phyloP scores from a whole-genome alignment of 2,888 invertebrate genomes.

The Phyto melanocephala region DNA sequence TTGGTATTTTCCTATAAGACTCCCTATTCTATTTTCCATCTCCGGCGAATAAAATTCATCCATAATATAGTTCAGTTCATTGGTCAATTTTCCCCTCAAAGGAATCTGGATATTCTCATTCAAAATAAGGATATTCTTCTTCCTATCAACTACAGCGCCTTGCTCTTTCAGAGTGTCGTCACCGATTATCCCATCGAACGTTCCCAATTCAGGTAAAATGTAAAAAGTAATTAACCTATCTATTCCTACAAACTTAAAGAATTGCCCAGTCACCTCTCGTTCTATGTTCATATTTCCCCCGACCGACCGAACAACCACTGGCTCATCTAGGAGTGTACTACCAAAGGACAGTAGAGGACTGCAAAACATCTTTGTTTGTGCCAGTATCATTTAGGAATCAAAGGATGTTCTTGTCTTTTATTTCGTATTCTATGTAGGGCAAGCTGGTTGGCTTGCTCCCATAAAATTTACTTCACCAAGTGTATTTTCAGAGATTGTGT shows the following conservation, averaged over 20 bases:
- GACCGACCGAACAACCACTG: neutral
- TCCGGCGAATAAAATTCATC: neutral
- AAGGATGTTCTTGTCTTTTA: neutral
- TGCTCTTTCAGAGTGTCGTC: conserved; percentile 59
- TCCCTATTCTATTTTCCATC: neutral
- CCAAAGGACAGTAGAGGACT: neutral
- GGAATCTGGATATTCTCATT: neutral
- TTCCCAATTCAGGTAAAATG: neutral
- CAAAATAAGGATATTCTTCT: conserved; percentile 33
- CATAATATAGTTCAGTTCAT: neutral
- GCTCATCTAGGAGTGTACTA: neutral
- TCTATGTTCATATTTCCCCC: neutral
- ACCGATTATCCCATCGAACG: conserved; percentile 62
- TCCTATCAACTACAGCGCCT: conserved; percentile 58
- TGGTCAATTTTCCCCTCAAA: neutral
- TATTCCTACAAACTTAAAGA: neutral
- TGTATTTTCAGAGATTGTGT: neutral
- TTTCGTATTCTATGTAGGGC: conserved; percentile 9
- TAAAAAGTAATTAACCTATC: neutral
- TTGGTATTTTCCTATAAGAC: neutral
- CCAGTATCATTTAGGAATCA: conserved; percentile 8
- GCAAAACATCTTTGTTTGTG: conserved; percentile 10
- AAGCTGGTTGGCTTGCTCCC: conserved; percentile 1
- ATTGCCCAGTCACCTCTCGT: neutral
- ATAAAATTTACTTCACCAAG: neutral